Evolutionary conservation across 2,113 vertebrate species (phyloP), one percentile per base, ranked within the genome.

Genomic region (Abramis brama): DNA sequence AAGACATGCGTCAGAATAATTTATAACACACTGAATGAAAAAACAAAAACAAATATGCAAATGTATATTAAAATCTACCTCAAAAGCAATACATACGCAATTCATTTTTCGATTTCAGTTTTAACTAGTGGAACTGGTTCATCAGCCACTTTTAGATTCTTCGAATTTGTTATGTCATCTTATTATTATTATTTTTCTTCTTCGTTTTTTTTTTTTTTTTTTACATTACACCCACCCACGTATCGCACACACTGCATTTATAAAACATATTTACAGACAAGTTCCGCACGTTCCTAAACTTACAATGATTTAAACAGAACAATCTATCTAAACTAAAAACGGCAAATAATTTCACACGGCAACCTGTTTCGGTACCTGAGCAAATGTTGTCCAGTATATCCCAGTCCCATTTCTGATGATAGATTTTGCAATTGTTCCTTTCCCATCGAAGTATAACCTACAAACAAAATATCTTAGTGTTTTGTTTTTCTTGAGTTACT

Each of bases 361-460:
- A 39, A 8, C 76, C 60, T 59, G 68, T 60, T 88, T 81, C 77
- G 84, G 62, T 89, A 85, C 88, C 88, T 89, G 59, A 21, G 62
- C 60, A 43, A 81, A 70, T 30, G 85, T 50, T 23, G 60, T 88
- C 82, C 71, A 81, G 11, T 85, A 70, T 74, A 68, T 79, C 64
- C 70, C 77, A 84, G 71, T 84, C 76, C 71, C 60, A 39, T 77
- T 39, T 84, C 55, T 76, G 55, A 50, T 10, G 23, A 84, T 4
- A 78, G 17, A 33, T 17, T 43, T 45, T 45, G 76, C 84, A 47
- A 77, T 19, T 81, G 68, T 84, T 86, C 83, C 85, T 68, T 85
- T 85, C 82, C 21, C 66, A 79, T 17, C 74, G 78, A 79, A 87
- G 55, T 33, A 50, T 7, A 71, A 57, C 30, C 55, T 85, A 79